Conservation (phyloP, 2,797 vertebrate genomes). For the Mycteria americana region DNA sequence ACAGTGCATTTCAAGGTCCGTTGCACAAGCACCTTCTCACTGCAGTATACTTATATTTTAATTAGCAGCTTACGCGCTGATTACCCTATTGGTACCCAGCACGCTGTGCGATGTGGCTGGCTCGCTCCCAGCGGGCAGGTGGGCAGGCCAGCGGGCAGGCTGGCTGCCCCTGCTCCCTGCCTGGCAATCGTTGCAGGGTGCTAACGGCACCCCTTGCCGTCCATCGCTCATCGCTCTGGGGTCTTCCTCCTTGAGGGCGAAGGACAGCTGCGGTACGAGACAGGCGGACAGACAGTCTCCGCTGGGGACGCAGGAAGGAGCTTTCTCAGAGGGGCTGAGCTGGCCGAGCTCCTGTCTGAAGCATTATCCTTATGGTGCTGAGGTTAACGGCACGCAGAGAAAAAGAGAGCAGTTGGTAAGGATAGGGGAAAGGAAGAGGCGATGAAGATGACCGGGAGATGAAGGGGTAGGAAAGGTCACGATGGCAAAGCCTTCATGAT, state of each 20-base stretch:
- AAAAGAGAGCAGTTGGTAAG: background rate
- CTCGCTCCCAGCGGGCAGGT: background rate
- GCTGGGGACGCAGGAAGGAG: background rate
- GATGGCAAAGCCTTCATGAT: background rate
- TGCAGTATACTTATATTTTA: background rate
- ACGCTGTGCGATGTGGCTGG: background rate
- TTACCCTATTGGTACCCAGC: background rate
- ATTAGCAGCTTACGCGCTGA: slow-evolving; percentile 1
- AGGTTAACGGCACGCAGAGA: background rate
- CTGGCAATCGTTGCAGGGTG: background rate
- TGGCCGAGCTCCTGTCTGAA: background rate
- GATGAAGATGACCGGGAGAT: background rate
- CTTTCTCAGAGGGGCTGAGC: background rate
- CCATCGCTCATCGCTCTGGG: fast-evolving
- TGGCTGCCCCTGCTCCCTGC: fast-evolving
- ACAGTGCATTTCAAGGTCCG: background rate
- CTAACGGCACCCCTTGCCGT: fast-evolving
- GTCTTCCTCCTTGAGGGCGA: background rate
- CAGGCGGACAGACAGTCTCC: fast-evolving
- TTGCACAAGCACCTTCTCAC: slow-evolving; percentile 5
- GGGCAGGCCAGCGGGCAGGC: background rate
- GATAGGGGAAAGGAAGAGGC: background rate
- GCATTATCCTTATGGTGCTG: background rate
- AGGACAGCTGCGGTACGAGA: background rate
- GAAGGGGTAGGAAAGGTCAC: background rate